These are phyloP conservation scores for Stramonita haemastoma DNA, from an alignment of 2,888 invertebrate genomes.

Conservation along the genomic window DNA sequence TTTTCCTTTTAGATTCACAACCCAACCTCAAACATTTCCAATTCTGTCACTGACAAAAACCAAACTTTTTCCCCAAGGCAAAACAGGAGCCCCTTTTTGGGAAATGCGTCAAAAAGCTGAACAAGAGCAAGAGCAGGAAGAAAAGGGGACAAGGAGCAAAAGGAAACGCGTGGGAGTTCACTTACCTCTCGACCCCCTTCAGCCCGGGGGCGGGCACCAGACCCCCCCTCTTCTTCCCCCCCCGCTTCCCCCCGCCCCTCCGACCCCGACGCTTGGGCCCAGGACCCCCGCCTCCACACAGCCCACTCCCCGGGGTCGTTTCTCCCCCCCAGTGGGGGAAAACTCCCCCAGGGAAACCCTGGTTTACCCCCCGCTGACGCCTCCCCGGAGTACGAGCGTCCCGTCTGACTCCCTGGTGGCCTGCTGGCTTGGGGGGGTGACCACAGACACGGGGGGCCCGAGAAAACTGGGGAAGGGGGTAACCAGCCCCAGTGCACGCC, in stretches of 20 bases:
- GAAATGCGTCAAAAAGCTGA: neutral
- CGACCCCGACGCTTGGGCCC: neutral
- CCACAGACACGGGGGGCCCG: neutral
- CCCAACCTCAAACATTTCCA: too few species aligned
- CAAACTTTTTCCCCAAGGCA: neutral
- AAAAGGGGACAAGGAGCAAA: too few species aligned
- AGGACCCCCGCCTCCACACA: neutral
- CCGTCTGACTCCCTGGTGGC: neutral
- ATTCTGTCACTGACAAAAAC: too few species aligned
- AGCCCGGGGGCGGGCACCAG: neutral
- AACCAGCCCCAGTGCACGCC: neutral
- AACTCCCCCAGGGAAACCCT: neutral
- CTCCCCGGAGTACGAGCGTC: neutral
- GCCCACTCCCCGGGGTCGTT: neutral
- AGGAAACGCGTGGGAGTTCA: neutral
- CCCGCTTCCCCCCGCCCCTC: neutral
- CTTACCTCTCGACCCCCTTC: neutral
- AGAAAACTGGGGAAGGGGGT: neutral
- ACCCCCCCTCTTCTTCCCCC: neutral
- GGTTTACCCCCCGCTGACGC: neutral
- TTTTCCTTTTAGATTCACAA: too few species aligned
- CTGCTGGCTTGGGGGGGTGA: too few species aligned
- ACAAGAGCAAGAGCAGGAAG: neutral
- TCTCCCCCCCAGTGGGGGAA: neutral
- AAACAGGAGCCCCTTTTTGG: slow-evolving; percentile 3